Evolutionary conservation across 2,113 vertebrate genomes (phyloP), one percentile per base, ranked within the genome.

Genomic region (Craseonycteris thonglongyai): DNA sequence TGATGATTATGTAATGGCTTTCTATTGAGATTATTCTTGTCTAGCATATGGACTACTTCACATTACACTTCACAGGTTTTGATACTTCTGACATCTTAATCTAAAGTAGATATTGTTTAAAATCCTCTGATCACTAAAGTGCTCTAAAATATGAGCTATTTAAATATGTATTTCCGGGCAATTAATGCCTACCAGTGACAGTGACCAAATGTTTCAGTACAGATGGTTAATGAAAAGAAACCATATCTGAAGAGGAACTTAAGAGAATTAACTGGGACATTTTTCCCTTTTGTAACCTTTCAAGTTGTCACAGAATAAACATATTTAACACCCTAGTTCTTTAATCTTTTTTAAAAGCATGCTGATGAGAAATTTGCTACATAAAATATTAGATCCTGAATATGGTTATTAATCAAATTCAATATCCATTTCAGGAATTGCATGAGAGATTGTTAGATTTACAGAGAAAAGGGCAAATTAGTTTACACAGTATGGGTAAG

Each of bases 81-180:
- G 95, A 96, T 98, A 95, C 95, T 96, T 93, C 79, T 98, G 97
- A 97, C 97, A 97, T 97, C 95, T 98, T 98, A 98, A 98, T 98
- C 96, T 98, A 97, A 97, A 97, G 85, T 98, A 88, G 97, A 98
- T 98, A 95, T 88, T 97, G 66, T 95, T 98, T 98, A 97, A 98
- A 98, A 95, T 96, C 80, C 93, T 97, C 78, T 96, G 96, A 97
- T 98, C 90, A 97, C 97, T 97, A 94, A 97, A 94, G 93, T 96
- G 38, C 96, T 98, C 95, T 97, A 98, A 98, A 98, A 96, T 97
- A 97, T 85, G 80, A 98, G 51, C 81, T 96, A 98, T 97, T 98
- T 97, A 96, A 98, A 96, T 97, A 97, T 79, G 1, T 88, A 96
- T 97, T 98, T 97, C 86, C 93, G 71, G 93, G 33, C 35, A 97